Percentiles rank a stretch among this genome's conserved stretches.
Evolutionary conservation across 2,888 invertebrate genomes (phyloP).

Genomic region (Brenthis ino): DNA sequence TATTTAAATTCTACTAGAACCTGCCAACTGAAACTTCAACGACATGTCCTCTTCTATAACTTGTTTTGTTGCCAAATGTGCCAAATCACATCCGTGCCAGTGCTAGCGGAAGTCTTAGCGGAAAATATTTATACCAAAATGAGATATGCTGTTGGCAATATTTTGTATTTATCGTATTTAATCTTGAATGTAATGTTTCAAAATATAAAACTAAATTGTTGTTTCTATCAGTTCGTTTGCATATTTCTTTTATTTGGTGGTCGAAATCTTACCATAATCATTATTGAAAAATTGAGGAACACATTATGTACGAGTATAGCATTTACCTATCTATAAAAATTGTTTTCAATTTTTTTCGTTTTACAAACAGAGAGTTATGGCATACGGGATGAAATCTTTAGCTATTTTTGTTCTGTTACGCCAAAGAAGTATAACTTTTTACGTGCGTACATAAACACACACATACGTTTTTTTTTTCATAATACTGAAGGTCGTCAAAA

Average conservation of each 20-base stretch:
- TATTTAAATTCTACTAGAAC: conserved; percentile 33
- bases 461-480: too few relatives aligned
- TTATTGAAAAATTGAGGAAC: too few relatives aligned
- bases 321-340: too few relatives aligned
- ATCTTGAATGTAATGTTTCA: not conserved
- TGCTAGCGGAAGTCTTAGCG: conserved; percentile 17
- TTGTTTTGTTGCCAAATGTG: conserved; percentile 34
- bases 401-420: too few relatives aligned
- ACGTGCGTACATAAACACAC: too few relatives aligned
- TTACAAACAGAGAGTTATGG: too few relatives aligned
- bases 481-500: too few relatives aligned
- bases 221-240: not conserved
- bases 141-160: not conserved
- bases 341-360: too few relatives aligned
- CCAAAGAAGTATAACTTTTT: too few relatives aligned
- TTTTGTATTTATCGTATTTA: conserved; percentile 4
- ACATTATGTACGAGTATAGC: too few relatives aligned
- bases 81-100: conserved; percentile 21
- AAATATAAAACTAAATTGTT: not conserved
- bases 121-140: conserved; percentile 3
- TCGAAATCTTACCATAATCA: too few relatives aligned
- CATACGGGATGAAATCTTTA: too few relatives aligned
- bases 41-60: conserved; percentile 6
- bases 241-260: not conserved
- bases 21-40: conserved; percentile 27